phyloP scores from a whole-genome alignment of 2,113 vertebrate genomes.

The Dendrocopos noguchii region DNA sequence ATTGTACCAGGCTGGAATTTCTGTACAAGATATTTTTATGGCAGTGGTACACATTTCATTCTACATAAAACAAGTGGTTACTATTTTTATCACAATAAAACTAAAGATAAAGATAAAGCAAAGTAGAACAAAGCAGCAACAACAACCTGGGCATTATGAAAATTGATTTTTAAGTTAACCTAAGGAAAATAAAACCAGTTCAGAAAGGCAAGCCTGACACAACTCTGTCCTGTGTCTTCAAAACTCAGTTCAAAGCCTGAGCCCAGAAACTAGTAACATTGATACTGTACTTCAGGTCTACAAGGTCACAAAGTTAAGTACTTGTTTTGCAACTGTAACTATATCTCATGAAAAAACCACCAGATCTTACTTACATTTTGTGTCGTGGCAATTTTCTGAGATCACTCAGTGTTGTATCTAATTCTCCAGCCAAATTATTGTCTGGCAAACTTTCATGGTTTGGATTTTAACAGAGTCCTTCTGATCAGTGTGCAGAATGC shows the following conservation, averaged over 20 bases:
- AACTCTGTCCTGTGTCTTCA: not conserved
- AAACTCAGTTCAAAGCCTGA: not conserved
- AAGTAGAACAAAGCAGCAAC: not conserved
- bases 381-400: not conserved
- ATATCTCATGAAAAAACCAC: not conserved
- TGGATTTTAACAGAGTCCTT: not conserved
- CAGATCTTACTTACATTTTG: not conserved
- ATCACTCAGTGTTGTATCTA: not conserved
- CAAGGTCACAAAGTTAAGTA: not conserved
- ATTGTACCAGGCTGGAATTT: not conserved
- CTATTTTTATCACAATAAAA: not conserved
- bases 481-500: not conserved
- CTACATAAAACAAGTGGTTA: not conserved
- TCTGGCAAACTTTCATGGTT: not conserved
- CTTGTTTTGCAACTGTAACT: not conserved
- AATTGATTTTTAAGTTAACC: not conserved
- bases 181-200: not conserved
- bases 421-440: not conserved
- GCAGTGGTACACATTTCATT: not conserved
- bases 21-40: not conserved
- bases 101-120: not conserved
- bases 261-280: not conserved
- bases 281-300: not conserved
- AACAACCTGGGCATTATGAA: accelerated
- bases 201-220: not conserved